These are phyloP conservation scores for Glandiceps talaboti DNA, from an alignment of 53 echinoderm and acorn worm species.

Conservation along the genomic window DNA sequence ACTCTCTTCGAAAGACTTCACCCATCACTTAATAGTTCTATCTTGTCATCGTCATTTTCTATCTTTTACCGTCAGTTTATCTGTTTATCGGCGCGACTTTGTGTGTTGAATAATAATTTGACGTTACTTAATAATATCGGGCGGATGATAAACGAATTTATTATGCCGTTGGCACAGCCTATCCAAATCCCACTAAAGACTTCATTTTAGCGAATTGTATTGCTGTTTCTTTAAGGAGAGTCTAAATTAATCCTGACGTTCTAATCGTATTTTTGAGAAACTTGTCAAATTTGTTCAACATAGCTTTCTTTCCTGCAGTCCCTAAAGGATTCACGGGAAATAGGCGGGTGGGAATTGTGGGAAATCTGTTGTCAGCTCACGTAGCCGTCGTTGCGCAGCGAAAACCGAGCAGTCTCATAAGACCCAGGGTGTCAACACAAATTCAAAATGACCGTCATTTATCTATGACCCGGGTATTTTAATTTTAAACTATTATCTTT, in stretches of 20 bases:
- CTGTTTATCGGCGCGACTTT: background rate
- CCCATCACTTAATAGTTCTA: background rate
- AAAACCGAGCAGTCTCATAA: background rate
- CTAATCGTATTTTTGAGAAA: background rate
- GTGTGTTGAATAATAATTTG: too few species aligned
- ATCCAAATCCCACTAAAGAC: background rate
- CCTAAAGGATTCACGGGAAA: background rate
- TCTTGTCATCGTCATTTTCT: background rate
- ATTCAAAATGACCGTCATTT: background rate
- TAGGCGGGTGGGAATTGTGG: background rate
- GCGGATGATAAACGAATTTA: too few species aligned
- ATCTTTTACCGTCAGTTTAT: background rate
- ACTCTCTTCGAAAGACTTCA: background rate
- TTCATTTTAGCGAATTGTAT: background rate
- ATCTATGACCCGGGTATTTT: background rate
- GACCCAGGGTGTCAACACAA: background rate
- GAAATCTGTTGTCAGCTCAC: background rate
- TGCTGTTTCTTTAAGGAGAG: background rate
- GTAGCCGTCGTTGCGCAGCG: background rate
- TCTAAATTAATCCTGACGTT: background rate
- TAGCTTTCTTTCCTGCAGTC: background rate
- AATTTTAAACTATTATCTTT: background rate
- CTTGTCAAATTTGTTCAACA: background rate
- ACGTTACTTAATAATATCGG: too few species aligned
- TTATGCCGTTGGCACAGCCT: too few species aligned